phyloP scores from a whole-genome alignment of 2,113 vertebrate species.

The Bagarius yarrelli region DNA sequence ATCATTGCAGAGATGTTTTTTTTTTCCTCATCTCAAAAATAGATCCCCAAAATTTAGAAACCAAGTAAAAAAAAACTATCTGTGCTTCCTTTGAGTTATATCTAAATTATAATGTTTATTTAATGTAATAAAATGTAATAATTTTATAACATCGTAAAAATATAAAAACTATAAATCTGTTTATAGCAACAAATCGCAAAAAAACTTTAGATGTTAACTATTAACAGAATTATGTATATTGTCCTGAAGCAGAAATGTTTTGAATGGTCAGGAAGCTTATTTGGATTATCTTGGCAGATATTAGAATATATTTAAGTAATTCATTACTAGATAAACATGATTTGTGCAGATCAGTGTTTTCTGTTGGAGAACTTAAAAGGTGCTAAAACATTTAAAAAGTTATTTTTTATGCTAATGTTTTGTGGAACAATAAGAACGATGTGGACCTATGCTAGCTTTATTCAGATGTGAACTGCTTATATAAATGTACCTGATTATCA shows the following conservation, averaged over 20 bases:
- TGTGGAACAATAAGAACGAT: not conserved
- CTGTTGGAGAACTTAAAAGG: not conserved
- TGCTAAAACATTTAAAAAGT: not conserved
- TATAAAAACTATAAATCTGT: not conserved
- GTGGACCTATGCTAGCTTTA: not conserved
- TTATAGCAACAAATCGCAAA: not conserved
- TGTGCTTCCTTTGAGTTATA: not conserved
- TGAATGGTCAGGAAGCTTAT: not conserved
- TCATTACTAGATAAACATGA: not conserved
- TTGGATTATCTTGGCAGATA: not conserved
- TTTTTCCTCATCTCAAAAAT: no score
- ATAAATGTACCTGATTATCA: not conserved
- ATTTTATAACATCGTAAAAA: not conserved
- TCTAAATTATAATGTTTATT: not conserved
- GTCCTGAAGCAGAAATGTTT: not conserved
- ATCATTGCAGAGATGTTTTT: not conserved
- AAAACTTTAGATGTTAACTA: not conserved
- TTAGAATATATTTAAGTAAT: no score
- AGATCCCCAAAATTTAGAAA: not conserved
- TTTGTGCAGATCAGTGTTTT: not conserved
- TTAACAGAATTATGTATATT: not conserved
- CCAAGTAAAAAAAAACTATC: not conserved
- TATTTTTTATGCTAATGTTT: not conserved
- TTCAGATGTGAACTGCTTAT: no score
- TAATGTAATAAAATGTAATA: not conserved